These are phyloP conservation scores for Boulengeromyrus knoepffleri DNA, from an alignment of 2,113 vertebrate species.

Conservation along the genomic window DNA sequence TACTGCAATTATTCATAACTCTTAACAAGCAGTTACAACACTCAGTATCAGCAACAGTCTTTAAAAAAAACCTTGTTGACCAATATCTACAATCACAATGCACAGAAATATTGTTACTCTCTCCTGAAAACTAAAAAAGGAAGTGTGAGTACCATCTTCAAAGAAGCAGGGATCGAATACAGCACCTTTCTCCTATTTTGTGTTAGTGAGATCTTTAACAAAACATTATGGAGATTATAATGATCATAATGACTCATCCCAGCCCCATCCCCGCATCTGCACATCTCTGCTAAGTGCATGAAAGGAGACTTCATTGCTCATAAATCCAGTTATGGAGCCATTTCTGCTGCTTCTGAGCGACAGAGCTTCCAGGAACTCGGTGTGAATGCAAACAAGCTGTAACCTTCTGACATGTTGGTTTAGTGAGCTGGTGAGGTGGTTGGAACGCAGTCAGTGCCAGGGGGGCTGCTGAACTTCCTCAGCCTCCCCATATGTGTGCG, in stretches of 20 bases:
- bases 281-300: not conserved
- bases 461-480: not conserved
- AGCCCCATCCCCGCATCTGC: not conserved
- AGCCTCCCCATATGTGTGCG: not conserved
- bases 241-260: not conserved
- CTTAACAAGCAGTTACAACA: not conserved
- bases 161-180: not conserved
- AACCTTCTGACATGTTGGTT: not conserved
- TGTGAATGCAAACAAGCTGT: not conserved
- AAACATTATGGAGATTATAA: not conserved
- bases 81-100: not conserved
- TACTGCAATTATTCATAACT: not conserved
- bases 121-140: not conserved
- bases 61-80: not conserved
- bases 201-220: not conserved
- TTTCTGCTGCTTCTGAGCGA: not conserved
- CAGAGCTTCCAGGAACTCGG: not conserved
- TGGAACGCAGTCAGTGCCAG: not conserved
- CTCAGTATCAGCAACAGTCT: not conserved
- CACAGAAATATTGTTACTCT: not conserved
- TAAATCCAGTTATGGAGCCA: not conserved
- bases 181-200: not conserved
- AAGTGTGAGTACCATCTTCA: not conserved
- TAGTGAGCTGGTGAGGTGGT: not conserved
- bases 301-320: not conserved